Percentiles rank a stretch among this genome's conserved stretches.
These are phyloP conservation scores for Eupithecia dodoneata DNA, from an alignment of 2,888 invertebrate genomes.

Conservation along the genomic window DNA sequence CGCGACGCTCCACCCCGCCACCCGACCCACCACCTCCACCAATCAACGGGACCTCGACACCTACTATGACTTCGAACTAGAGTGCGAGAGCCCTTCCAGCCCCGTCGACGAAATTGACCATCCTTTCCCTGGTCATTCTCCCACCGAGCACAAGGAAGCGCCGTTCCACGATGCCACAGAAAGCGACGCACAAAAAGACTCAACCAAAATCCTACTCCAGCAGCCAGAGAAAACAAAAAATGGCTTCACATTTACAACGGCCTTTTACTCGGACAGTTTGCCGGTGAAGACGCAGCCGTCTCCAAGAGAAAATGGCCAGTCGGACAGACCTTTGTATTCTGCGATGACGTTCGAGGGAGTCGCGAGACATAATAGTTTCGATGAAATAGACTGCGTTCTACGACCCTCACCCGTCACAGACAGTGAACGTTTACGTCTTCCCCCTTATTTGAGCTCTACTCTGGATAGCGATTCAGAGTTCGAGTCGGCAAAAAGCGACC, in stretches of 20 bases:
- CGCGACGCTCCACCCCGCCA: conserved; percentile 46
- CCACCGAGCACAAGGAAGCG: conserved; percentile 82
- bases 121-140: conserved; percentile 81
- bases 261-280: conserved; percentile 71
- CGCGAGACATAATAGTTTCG: conserved; percentile 72
- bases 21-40: conserved; percentile 55
- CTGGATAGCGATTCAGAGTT: conserved; percentile 79
- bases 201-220: conserved; percentile 62
- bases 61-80: conserved; percentile 86
- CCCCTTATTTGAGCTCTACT: conserved; percentile 53
- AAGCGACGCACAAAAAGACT: conserved; percentile 65
- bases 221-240: conserved; percentile 81
- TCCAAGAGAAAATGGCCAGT: conserved; percentile 74
- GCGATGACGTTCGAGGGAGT: conserved; percentile 80
- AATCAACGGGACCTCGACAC: conserved; percentile 80
- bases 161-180: conserved; percentile 82
- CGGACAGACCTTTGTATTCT: conserved; percentile 73
- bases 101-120: conserved; percentile 85
- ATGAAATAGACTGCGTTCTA: conserved; percentile 69
- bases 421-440: conserved; percentile 58
- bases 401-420: conserved; percentile 51
- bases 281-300: conserved; percentile 75
- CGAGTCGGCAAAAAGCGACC: conserved; percentile 79
- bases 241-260: conserved; percentile 75
- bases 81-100: conserved; percentile 88